Base-by-base conservation (phyloP, 2,113 vertebrate species). In the Thunnus thynnus region DNA sequence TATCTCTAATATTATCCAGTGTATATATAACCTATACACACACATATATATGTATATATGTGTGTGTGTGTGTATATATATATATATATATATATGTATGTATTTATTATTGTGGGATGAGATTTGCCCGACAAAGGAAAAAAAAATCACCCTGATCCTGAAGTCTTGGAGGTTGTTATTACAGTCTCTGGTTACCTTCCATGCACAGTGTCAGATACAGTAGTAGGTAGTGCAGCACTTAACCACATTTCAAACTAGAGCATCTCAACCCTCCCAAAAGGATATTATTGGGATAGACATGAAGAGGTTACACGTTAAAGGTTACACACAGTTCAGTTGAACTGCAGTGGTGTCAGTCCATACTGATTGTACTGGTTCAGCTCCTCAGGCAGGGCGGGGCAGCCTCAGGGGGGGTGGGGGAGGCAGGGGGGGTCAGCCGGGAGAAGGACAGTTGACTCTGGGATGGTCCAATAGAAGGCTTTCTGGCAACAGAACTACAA, bases 391-490 rank as follows among this genome's bases (percentile, higher is more conserved):
- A 82, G 52, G 93, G 93, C 8, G 92, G 93, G 17, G 72, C 90
- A 2, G 80, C 76, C 44, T 93, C 91, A 3, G 75, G 69, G 8
- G 55, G 51, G 3, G 86, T 88, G 0, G 85, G 84, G 18, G 87
- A 91, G 47, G 90, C 51, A 5, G 93, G 93, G 0, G 92, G 93
- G 5, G 91, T 93, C 65, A 94, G 70, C 0, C 82, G 85, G 22
- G 82, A 86, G 13, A 86, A 58, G 17, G 82, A 74, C 60, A 86
- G n/a, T 14, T 86, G 90, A 78, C 30, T 78, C 60, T 84, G 88
- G 44, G 78, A 84, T 0, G 74, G 86, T 4, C 80, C 85, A 17
- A 91, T 84, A 1, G 92, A 90, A 32, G 73, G 85, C 79, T 91
- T 93, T 50, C 89, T 76, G 5, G 3, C 14, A 44, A 52, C 22